These are phyloP conservation scores for Anorthoa munda DNA, from an alignment of 2,888 invertebrate species.

Conservation along the genomic window DNA sequence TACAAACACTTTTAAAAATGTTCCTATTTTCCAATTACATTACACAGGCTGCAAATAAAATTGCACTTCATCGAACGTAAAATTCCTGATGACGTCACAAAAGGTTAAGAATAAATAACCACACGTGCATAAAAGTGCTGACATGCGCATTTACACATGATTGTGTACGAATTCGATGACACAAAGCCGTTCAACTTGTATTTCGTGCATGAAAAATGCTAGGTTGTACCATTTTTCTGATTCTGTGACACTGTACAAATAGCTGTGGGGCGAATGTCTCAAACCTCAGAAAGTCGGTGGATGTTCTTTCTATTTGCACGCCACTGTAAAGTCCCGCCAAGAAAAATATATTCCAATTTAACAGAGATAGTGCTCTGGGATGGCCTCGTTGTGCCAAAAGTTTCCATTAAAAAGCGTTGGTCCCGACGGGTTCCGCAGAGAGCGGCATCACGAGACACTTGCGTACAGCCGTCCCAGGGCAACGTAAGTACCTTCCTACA, in stretches of 20 bases:
- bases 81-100: constrained; percentile 46
- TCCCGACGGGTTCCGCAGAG: constrained; percentile 46
- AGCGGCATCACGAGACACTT: constrained; percentile 56
- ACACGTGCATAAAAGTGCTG: constrained; percentile 61
- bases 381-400: constrained; percentile 72
- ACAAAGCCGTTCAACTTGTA: constrained; percentile 75
- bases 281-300: constrained; percentile 77
- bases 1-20: constrained; percentile 37
- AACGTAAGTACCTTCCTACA: constrained; percentile 23
- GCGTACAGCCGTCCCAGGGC: constrained; percentile 53
- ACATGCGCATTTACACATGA: constrained; percentile 69
- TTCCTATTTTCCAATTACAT: constrained; percentile 49
- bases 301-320: constrained; percentile 77
- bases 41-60: constrained; percentile 45
- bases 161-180: constrained; percentile 73
- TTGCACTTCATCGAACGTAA: constrained; percentile 47
- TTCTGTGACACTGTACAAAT: constrained; percentile 84
- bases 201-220: constrained; percentile 79
- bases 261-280: constrained; percentile 80
- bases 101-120: constrained; percentile 59
- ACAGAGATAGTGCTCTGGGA: constrained; percentile 70
- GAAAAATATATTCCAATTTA: constrained; percentile 80
- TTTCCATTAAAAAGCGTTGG: constrained; percentile 69
- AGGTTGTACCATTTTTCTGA: constrained; percentile 74
- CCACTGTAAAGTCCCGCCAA: constrained; percentile 68